Percentiles rank a stretch among this genome's conserved stretches.
phyloP scores from a whole-genome alignment of 2,113 vertebrate genomes.

The Eudorcas thomsonii region DNA sequence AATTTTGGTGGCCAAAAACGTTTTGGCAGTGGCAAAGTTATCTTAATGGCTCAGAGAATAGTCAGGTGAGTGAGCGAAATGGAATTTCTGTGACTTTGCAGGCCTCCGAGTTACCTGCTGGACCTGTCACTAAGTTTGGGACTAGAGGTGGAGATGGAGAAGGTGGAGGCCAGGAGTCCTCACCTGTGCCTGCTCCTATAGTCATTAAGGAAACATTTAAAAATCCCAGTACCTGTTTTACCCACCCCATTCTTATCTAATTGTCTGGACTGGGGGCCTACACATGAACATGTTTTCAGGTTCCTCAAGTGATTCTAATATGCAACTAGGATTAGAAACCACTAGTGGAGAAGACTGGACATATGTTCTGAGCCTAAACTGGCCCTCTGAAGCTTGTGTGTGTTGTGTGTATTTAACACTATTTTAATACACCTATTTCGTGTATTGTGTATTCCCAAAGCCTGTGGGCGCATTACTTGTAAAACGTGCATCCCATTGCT shows the following conservation, averaged over 20 bases:
- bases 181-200: not conserved
- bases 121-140: not conserved
- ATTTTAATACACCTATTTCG: not conserved
- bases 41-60: not conserved
- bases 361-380: not conserved
- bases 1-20: not conserved
- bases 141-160: not conserved
- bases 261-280: not conserved
- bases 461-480: not conserved
- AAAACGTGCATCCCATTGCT: not conserved
- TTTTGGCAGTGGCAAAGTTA: not conserved
- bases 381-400: no score
- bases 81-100: not conserved
- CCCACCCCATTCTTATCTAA: not conserved
- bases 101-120: not conserved
- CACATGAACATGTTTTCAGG: not conserved
- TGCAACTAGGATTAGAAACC: not conserved
- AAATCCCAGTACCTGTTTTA: not conserved
- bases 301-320: not conserved
- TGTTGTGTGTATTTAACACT: not conserved
- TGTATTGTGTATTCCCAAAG: not conserved
- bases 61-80: not conserved
- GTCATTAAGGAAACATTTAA: not conserved
- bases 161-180: not conserved
- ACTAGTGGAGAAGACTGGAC: not conserved